Evolutionary conservation across 2,888 invertebrate species (phyloP).

Genomic region (Sceliomorpha sp.): DNA sequence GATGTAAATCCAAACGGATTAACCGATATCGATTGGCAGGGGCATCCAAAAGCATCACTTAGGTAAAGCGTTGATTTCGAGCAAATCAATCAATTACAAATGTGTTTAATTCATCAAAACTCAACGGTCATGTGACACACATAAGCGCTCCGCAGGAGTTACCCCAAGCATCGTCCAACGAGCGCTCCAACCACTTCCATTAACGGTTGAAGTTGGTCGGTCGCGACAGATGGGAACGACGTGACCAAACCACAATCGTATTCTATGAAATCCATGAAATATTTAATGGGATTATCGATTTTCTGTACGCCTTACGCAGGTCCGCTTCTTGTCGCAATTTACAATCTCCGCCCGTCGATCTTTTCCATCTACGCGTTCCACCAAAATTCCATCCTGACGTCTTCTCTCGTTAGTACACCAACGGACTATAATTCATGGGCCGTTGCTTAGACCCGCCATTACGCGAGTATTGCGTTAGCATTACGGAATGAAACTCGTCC

Average conservation of each 20-base stretch:
- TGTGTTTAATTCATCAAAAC: constrained; percentile 54
- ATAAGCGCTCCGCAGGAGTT: constrained; percentile 56
- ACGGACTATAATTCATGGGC: too few species aligned
- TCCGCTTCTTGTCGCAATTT: constrained; percentile 68
- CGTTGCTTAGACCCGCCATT: background rate
- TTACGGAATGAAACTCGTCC: background rate
- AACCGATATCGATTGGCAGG: background rate
- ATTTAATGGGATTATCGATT: constrained; percentile 77
- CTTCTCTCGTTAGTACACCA: constrained; percentile 4
- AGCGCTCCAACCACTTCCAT: constrained; percentile 72
- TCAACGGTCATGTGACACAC: constrained; percentile 50
- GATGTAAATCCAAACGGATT: background rate
- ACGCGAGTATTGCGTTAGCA: background rate
- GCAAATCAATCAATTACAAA: constrained; percentile 68
- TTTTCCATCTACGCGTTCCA: constrained; percentile 24
- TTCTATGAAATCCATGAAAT: constrained; percentile 75
- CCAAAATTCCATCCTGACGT: constrained; percentile 28
- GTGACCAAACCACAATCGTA: constrained; percentile 71
- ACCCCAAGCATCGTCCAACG: constrained; percentile 54
- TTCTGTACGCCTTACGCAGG: constrained; percentile 65
- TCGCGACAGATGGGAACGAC: constrained; percentile 75
- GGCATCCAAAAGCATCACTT: constrained; percentile 21
- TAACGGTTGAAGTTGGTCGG: constrained; percentile 75
- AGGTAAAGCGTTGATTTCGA: constrained; percentile 62
- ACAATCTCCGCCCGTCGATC: constrained; percentile 31